Percentiles rank a stretch among this genome's conserved stretches.
phyloP scores from a whole-genome alignment of 2,888 invertebrate genomes.

The Cephus spinipes region DNA sequence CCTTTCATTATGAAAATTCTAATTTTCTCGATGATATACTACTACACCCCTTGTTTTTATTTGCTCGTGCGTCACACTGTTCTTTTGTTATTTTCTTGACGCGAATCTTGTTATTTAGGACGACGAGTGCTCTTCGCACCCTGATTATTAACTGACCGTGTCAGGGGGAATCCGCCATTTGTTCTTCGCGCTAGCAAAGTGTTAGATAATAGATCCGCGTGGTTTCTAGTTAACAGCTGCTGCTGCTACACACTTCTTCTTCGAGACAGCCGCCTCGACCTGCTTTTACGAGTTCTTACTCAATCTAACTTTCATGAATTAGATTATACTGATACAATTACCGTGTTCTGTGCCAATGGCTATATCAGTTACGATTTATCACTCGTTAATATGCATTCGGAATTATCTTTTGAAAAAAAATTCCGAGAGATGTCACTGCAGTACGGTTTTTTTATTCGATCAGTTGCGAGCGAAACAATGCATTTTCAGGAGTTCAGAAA shows the following conservation, averaged over 20 bases:
- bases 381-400: neutral
- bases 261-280: slow-evolving; percentile 47
- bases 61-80: neutral
- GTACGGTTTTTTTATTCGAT: neutral
- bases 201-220: neutral
- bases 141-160: neutral
- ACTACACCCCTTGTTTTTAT: neutral
- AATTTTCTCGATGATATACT: neutral
- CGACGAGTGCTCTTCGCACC: neutral
- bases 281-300: slow-evolving; percentile 49
- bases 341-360: neutral
- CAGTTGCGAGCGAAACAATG: neutral
- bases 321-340: slow-evolving; percentile 27
- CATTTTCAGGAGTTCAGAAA: neutral
- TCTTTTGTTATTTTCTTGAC: neutral
- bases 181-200: too few species aligned
- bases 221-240: neutral
- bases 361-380: neutral
- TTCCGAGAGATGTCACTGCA: neutral
- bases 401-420: neutral
- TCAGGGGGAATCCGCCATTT: neutral
- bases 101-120: neutral
- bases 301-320: slow-evolving; percentile 46
- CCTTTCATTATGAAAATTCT: neutral
- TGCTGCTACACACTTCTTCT: neutral